phyloP scores from a whole-genome alignment of 2,888 invertebrate species.

The Eremobia ochroleuca region DNA sequence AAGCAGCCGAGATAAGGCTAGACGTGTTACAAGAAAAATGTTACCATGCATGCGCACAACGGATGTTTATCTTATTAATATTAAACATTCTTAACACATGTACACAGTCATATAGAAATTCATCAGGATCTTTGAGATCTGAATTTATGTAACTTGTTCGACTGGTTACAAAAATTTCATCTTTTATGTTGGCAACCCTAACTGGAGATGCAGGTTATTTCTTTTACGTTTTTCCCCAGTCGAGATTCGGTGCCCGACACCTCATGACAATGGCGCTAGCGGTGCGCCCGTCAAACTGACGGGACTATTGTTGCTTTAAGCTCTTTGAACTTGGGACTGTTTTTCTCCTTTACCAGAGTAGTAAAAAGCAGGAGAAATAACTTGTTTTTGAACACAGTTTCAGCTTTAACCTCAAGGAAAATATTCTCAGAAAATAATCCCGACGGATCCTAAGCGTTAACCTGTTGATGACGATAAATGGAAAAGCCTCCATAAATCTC shows the following conservation, averaged over 20 bases:
- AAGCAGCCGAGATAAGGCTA: constrained; percentile 30
- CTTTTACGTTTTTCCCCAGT: constrained; percentile 75
- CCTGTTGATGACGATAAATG: neutral
- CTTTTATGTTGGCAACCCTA: constrained; percentile 53
- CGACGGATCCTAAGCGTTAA: neutral
- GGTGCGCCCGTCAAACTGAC: constrained; percentile 59
- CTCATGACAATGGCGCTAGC: constrained; percentile 80
- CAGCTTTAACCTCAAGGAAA: neutral
- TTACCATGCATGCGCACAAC: neutral
- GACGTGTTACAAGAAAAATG: constrained; percentile 2
- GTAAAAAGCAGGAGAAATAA: neutral
- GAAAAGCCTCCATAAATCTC: neutral
- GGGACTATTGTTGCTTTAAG: constrained; percentile 66
- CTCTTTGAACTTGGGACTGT: constrained; percentile 55
- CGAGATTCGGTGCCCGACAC: constrained; percentile 78
- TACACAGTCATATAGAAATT: neutral
- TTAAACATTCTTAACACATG: neutral
- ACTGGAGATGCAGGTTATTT: constrained; percentile 56
- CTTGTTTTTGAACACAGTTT: neutral
- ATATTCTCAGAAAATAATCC: neutral
- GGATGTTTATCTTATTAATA: constrained; percentile 5
- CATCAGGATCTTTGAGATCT: neutral
- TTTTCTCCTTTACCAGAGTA: constrained; percentile 17
- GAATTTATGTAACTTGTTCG: neutral
- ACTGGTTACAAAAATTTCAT: constrained; percentile 6